A percentile compares a stretch with the other conserved stretches of the same genome.
These are phyloP conservation scores for Drosophila ficusphila DNA, from an alignment of 1,140 invertebrate species.

Conservation along the genomic window DNA sequence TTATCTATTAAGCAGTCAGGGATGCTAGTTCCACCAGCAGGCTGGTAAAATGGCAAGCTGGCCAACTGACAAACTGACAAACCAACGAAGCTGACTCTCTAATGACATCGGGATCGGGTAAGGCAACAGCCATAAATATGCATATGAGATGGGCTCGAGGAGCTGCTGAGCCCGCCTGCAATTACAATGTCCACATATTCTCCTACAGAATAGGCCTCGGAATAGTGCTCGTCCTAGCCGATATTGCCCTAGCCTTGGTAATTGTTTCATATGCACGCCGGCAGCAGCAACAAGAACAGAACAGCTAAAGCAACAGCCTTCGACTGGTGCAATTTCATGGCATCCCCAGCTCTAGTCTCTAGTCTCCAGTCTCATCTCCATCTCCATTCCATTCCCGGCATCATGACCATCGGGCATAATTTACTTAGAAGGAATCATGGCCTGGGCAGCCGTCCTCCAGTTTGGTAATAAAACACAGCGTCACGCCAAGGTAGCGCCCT, in stretches of 20 bases:
- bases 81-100: constrained; percentile 57
- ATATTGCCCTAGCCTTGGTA: constrained; percentile 46
- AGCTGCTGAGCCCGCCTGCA: constrained; percentile 36
- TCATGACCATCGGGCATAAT: constrained; percentile 82
- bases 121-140: constrained; percentile 59
- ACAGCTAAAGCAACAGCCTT: constrained; percentile 6
- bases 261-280: constrained; percentile 75
- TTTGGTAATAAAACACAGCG: constrained; percentile 78
- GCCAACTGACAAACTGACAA: constrained; percentile 37
- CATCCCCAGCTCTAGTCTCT: constrained; percentile 14
- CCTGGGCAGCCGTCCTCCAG: constrained; percentile 37
- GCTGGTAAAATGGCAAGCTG: constrained; percentile 31
- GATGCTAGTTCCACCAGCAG: constrained; percentile 40
- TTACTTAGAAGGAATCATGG: constrained; percentile 83
- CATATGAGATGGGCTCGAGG: constrained; percentile 47
- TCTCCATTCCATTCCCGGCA: constrained; percentile 24
- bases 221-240: constrained; percentile 15
- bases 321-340: constrained; percentile 43
- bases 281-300: constrained; percentile 11
- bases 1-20: constrained; percentile 79
- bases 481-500: constrained; percentile 67
- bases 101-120: constrained; percentile 72
- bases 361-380: constrained; percentile 8
- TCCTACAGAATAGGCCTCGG: constrained; percentile 32
- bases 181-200: constrained; percentile 77